Base-by-base conservation (phyloP, 2,888 invertebrate genomes). In the Drosophila atripex region DNA sequence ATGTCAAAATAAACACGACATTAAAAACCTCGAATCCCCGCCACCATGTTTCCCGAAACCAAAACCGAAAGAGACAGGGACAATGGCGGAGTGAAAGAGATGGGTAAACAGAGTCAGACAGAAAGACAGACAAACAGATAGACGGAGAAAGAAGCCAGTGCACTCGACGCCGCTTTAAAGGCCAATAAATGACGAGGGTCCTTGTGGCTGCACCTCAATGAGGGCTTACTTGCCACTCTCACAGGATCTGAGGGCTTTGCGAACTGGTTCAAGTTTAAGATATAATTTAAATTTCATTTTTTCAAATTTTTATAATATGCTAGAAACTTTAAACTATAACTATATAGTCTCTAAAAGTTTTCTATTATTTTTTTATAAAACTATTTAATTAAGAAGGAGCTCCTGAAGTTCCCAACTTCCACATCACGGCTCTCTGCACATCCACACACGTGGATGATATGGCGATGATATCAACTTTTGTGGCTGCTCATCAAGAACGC, bases 1-100 rank as follows among this genome's bases (percentile, higher is more conserved):
- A 84, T 89, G 88, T 88, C 80, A 86, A 87, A 87, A 87, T 86
- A 88, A 87, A 89, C 89, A 87, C 88, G 75, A 79, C 83, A 87
- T 87, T 88, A 80, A 88, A 87, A 85, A 87, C 66, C 56, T 55
- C 46, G 28, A 57, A 57, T 57, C 53, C 56, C 41, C 54, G 53
- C 14, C 57, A 21, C 39, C 57, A 12, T 30, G 30, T 21, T 16
- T 14, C 1, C 53, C 28, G n/a, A 14, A 9, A 16, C 35, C 30
- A 56, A 32, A 55, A 43, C 55, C 43, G 50, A 71, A 51, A 69
- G 66, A 65, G 60, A 70, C 57, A 58, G n/a, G n/a, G 61, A 47
- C 35, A 12, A 14, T n/a, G 23, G 38, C 1, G 35, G 43, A 49
- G 46, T 25, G 68, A 75, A 65, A 47, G 52, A 55, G 50, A 66